These are phyloP conservation scores for Parnassius smintheus DNA, from an alignment of 2,888 invertebrate species.

Conservation along the genomic window DNA sequence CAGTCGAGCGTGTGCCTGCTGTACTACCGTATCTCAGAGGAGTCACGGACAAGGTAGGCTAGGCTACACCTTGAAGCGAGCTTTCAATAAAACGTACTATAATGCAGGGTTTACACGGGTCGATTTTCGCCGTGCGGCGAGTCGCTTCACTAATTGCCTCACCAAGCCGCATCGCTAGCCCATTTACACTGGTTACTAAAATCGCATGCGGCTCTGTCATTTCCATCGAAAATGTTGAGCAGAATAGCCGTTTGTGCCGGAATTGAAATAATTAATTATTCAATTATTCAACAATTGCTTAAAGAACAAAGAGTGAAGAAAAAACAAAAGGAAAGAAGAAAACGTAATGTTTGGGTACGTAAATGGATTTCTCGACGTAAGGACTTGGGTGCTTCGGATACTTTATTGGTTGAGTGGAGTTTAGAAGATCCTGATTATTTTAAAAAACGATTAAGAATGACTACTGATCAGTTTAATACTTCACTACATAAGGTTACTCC, in stretches of 20 bases:
- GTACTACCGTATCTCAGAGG: too few species aligned
- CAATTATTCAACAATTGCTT: neutral
- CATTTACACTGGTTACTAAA: neutral
- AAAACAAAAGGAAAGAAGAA: too few species aligned
- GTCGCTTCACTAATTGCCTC: neutral
- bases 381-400: too few species aligned
- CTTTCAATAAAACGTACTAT: too few species aligned
- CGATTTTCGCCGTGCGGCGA: constrained; percentile 5
- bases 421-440: too few species aligned
- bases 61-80: too few species aligned
- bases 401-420: too few species aligned
- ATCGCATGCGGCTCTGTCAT: neutral
- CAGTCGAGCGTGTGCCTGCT: too few species aligned
- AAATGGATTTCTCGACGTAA: too few species aligned
- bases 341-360: too few species aligned
- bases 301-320: too few species aligned
- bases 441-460: constrained; percentile 39
- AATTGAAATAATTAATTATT: neutral
- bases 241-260: neutral
- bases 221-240: neutral
- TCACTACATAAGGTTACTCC: constrained; percentile 32
- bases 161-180: neutral
- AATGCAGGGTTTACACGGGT: constrained; percentile 26
- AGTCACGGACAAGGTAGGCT: too few species aligned
- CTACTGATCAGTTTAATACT: constrained; percentile 38